Percentiles rank a stretch among this genome's conserved stretches.
Conservation (phyloP, 2,797 vertebrate species). For the Chaunax sp. region DNA sequence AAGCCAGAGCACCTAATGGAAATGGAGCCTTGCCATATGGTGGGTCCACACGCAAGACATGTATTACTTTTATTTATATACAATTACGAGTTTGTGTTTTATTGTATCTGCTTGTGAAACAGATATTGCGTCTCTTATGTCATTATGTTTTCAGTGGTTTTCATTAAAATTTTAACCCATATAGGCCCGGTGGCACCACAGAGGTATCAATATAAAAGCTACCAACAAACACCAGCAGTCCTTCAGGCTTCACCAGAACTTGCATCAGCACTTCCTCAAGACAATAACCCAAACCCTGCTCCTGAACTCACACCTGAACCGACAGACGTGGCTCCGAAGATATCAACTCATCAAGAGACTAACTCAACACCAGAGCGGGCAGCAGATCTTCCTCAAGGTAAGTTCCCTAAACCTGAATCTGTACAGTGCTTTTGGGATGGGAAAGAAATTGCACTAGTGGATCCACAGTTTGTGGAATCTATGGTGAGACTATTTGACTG, state of each 20-base stretch:
- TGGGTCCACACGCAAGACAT: conserved; percentile 18
- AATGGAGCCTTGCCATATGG: conserved; percentile 53
- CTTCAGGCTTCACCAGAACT: conserved; percentile 42
- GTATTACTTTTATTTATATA: neutral
- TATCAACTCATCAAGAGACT: no score
- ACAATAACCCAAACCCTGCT: conserved; percentile 29
- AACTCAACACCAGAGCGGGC: conserved; percentile 21
- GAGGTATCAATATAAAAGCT: conserved; percentile 67
- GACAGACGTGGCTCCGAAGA: conserved; percentile 23
- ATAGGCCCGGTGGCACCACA: conserved; percentile 56
- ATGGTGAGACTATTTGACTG: no score
- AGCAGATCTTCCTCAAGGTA: conserved; percentile 59
- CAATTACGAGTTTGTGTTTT: neutral
- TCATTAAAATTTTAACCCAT: neutral
- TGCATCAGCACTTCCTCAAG: conserved; percentile 26
- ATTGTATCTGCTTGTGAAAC: conserved; percentile 15
- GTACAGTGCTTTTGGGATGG: neutral
- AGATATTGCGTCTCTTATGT: no score
- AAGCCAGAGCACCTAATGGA: conserved; percentile 27
- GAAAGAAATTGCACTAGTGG: neutral
- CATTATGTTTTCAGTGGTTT: neutral
- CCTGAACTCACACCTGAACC: conserved; percentile 31
- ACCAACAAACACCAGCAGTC: conserved; percentile 41
- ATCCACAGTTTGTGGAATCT: no score
- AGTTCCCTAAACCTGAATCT: conserved; percentile 36